phyloP scores from a whole-genome alignment of 2,888 invertebrate species.

The Athetis lepigone region DNA sequence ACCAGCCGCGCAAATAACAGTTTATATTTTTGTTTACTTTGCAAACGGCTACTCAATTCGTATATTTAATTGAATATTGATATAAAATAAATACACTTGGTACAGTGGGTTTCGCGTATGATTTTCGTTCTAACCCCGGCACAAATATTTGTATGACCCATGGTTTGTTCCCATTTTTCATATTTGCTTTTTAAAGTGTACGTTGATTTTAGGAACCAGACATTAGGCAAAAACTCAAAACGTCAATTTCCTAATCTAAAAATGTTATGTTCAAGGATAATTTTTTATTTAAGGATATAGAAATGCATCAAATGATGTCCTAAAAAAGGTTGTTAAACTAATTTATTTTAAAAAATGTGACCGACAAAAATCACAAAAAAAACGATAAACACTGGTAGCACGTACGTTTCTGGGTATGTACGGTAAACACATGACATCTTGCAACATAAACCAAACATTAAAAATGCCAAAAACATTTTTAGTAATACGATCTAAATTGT shows the following conservation, averaged over 20 bases:
- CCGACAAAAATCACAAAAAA: no score
- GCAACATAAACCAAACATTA: not conserved
- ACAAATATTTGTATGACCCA: slow-evolving; percentile 42
- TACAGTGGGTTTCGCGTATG: slow-evolving; percentile 22
- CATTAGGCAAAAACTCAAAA: no score
- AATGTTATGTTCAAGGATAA: no score
- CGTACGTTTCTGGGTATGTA: no score
- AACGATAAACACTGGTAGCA: no score
- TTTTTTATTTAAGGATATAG: no score
- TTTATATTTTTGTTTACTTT: slow-evolving; percentile 42
- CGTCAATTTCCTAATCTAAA: no score
- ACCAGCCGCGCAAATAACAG: slow-evolving; percentile 21
- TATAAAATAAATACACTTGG: slow-evolving; percentile 39
- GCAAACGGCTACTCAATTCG: slow-evolving; percentile 39
- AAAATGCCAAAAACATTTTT: not conserved
- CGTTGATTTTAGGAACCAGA: slow-evolving; percentile 11
- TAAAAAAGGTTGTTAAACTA: no score
- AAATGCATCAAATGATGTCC: no score
- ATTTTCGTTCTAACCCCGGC: slow-evolving; percentile 42
- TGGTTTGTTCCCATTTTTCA: slow-evolving; percentile 40
- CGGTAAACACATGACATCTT: no score
- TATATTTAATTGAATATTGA: slow-evolving; percentile 53
- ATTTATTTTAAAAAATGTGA: no score
- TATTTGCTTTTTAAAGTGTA: slow-evolving; percentile 40
- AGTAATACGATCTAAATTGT: not conserved